Base-by-base conservation (phyloP, 2,113 vertebrate species). In the Trachemys scripta region DNA sequence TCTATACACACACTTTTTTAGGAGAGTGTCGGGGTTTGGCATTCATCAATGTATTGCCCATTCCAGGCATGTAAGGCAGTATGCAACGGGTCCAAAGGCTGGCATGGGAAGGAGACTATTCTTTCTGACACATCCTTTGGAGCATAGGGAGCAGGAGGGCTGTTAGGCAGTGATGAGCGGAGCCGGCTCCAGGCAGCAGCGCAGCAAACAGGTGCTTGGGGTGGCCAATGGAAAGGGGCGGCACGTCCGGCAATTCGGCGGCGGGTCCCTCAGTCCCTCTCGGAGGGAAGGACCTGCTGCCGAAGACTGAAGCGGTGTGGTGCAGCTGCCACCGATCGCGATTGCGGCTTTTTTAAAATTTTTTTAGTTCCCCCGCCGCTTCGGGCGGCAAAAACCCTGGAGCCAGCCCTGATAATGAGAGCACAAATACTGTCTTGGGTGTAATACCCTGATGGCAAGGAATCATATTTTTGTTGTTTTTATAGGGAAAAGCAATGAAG, bases 21-120 rank as follows among this genome's bases (percentile, higher is more conserved):
- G 50, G 24, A 16, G 53, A 20, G 27, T 31, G 27, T 17, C 7
- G 2, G 45, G 10, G 1, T 51, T 42, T 10, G 62, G 6, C 1
- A 22, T 59, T 50, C 5, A 1, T 82, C 27, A 7, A 3, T 42
- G 1, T 3, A 50, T 16, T 50, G 22, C 22, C 24, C 8, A 0
- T 1, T 20, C 13, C 4, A 13, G 13, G 69, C 80, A 19, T 5
- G 1, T 1, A 6, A 45, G 0, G 16, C 8, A 1, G 5, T 3
- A 2, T 9, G 42, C 11, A 59, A 16, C 5, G 2, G 24, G n/a
- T 25, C 72, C 20, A 27, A 45, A 76, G 42, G 20, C 35, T 69
- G 35, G 17, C 35, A 69, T 20, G 65, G 65, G 65, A 69, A 69
- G 65, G 65, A 69, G 65, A 69, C 31, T 38, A 38, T 20, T 38